Evolutionary conservation across 2,113 vertebrate genomes (phyloP).

Genomic region (Eudyptes chrysolophus): DNA sequence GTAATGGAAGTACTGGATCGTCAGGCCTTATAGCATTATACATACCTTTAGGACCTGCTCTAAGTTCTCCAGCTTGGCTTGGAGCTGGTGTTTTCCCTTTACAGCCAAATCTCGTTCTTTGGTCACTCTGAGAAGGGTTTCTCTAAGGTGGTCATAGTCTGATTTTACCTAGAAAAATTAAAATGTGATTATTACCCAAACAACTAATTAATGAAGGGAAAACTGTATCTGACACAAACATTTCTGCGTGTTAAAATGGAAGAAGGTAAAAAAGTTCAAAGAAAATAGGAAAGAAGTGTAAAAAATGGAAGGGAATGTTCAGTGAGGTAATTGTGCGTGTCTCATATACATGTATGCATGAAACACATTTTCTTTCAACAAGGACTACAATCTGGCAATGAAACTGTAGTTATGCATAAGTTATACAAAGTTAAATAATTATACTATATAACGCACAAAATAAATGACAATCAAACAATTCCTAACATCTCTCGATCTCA

Average conservation of each 20-base stretch:
- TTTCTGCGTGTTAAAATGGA: not conserved
- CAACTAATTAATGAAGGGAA: not conserved
- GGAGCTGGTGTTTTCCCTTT: conserved; percentile 88
- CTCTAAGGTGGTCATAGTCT: conserved; percentile 84
- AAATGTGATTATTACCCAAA: not conserved
- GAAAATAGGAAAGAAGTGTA: not conserved
- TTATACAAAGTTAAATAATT: not conserved
- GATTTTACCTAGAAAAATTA: conserved; percentile 78
- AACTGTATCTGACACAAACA: not conserved
- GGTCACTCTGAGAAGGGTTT: conserved; percentile 82
- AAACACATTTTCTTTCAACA: not conserved
- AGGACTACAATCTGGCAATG: not conserved
- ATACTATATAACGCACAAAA: not conserved
- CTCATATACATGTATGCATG: not conserved
- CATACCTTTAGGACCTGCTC: conserved; percentile 99
- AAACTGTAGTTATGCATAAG: not conserved
- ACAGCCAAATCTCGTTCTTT: conserved; percentile 86
- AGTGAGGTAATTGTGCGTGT: not conserved
- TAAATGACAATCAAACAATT: not conserved
- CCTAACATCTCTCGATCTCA: not conserved
- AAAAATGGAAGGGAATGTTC: not conserved
- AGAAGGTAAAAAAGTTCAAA: not conserved
- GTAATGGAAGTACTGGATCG: fast-evolving
- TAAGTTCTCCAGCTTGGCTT: conserved; percentile 99
- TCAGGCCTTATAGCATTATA: not conserved